Evolutionary conservation across 2,797 vertebrate genomes (phyloP), one percentile per base, ranked within the genome.

Genomic region (Balearica regulorum): DNA sequence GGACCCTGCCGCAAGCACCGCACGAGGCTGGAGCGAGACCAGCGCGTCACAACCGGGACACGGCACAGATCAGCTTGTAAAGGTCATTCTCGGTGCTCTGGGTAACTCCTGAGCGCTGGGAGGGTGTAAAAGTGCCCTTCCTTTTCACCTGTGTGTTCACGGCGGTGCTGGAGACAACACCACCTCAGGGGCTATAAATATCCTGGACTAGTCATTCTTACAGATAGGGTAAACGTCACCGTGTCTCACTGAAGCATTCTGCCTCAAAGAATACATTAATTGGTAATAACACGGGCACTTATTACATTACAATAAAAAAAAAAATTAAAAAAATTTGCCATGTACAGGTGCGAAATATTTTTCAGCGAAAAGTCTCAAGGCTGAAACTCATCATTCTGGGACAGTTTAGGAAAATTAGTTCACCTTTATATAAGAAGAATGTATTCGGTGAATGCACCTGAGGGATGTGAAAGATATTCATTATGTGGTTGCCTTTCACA

Each of bases 11-110:
- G 62, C 44, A 53, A 57, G 69, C 28, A 17, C 21, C 11, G 55
- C 33, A 12, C 0, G 13, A 58, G 31, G 61, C 9, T 75, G 77
- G 48, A 66, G 54, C 1, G 1, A 49, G 65, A 48, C 1, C 60
- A 53, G 72, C 4, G 0, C 1, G 20, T 10, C 0, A 3, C 54
- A n/a, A 24, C 26, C 12, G 33, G 62, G 66, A 66, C 55, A 46
- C 0, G 0, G 48, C 44, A 53, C 4, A 0, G 1, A 16, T 13
- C 18, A 8, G 31, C 11, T 9, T 33, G 49, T 3, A 31, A 53
- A 68, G 46, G n/a, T 19, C 33, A 39, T 6, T 62, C 46, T 46
- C 57, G 24, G 9, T 25, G 37, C 43, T 71, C 39, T 39, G 39
- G 11, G 39, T 39, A n/a, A 39, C 39, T 48, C 39, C 49, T 22